phyloP scores from a whole-genome alignment of 2,888 invertebrate genomes.

The Argyresthia goedartella region DNA sequence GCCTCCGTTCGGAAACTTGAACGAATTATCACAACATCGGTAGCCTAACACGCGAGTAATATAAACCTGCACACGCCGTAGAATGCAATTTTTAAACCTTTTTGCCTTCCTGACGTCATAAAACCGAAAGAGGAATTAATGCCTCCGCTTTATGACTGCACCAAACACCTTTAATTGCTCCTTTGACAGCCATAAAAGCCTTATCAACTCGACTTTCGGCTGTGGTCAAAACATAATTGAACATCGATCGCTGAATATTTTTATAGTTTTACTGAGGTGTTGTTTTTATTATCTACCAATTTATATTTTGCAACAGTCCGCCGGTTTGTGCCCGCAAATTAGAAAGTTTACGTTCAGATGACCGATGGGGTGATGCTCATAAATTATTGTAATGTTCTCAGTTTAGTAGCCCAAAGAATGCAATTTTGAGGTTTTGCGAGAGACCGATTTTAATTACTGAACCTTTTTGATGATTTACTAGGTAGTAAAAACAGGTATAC shows the following conservation, averaged over 20 bases:
- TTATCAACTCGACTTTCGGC: slow-evolving; percentile 45
- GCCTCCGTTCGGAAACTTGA: background rate
- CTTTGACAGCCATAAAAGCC: slow-evolving; percentile 62
- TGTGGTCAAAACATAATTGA: slow-evolving; percentile 39
- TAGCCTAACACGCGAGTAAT: slow-evolving; percentile 4
- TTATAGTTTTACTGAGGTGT: slow-evolving; percentile 52
- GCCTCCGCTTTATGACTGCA: slow-evolving; percentile 50
- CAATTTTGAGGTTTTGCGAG: slow-evolving; percentile 23
- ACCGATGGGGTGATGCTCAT: slow-evolving; percentile 42
- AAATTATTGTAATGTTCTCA: slow-evolving; percentile 47
- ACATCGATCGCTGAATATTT: slow-evolving; percentile 52
- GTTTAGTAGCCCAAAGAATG: slow-evolving; percentile 39
- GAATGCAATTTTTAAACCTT: slow-evolving; percentile 5
- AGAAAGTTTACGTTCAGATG: slow-evolving; percentile 61
- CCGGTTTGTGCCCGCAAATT: slow-evolving; percentile 45
- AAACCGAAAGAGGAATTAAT: slow-evolving; percentile 33
- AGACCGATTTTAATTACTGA: slow-evolving; percentile 55
- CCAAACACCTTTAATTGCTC: slow-evolving; percentile 61
- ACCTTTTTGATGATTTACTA: slow-evolving; percentile 41
- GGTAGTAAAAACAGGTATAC: slow-evolving; percentile 29
- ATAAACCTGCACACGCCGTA: background rate
- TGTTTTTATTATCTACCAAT: slow-evolving; percentile 56
- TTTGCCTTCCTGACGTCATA: slow-evolving; percentile 3
- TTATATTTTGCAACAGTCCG: slow-evolving; percentile 38
- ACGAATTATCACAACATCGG: background rate